Base-by-base conservation (phyloP, 2,797 vertebrate species). In the Sciaenops ocellatus region DNA sequence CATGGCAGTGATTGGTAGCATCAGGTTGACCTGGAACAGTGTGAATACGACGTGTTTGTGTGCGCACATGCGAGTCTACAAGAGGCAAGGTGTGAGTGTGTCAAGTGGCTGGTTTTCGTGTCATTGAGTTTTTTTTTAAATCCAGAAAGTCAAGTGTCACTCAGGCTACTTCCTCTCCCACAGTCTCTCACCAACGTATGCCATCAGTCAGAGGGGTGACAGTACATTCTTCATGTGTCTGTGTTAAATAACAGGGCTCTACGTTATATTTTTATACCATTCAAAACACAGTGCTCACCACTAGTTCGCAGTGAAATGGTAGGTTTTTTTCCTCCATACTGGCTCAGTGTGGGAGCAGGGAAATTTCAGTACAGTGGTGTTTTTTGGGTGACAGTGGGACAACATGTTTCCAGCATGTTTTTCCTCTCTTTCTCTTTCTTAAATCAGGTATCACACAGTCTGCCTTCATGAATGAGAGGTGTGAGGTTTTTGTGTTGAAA, bases 281-380 rank as follows among this genome's bases (percentile, higher is more conserved):
- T 82, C 20, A 67, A 77, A 74, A 64, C 60, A 85, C 76, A 76
- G 56, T 69, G 78, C 24, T 88, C 63, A 52, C 7, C 30, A 51
- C 20, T 24, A 50, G 47, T 65, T 72, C 41, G 75, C 67, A 73
- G 69, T 11, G 5, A 64, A 55, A 60, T 41, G 9, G n/a, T 41
- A 22, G 24, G 41, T 38, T 69, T 66, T 50, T 72, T 24, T 18
- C 67, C 47, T 85, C 76, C 24, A 10, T 64, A 26, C 42, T 84
- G 94, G 94, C 94, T 95, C 94, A 94, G 93, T 76, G 69, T 87
- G 84, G 73, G 80, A 76, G 81, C 82, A 86, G 85, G 86, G 87
- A 57, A 47, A 48, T 68, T 70, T 79, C 72, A 85, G 63, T 64
- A 69, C 48, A 47, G 74, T 83, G 61, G 75, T 66, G 70, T 63